Conservation (phyloP, 2,888 invertebrate species). For the Peribatodes rhomboidaria region DNA sequence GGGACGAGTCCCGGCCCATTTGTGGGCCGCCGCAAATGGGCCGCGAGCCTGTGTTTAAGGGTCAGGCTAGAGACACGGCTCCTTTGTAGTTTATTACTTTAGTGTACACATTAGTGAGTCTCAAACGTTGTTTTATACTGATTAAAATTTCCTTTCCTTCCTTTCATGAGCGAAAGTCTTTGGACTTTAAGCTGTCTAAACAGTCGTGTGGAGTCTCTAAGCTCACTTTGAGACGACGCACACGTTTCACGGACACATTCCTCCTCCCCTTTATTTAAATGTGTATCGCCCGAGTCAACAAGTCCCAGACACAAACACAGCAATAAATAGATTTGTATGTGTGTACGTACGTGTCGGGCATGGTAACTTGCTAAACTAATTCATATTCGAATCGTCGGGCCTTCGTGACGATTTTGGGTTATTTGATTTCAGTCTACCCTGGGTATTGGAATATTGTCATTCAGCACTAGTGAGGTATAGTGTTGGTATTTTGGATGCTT, state of each 20-base stretch:
- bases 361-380: not conserved
- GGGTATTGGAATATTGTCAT: constrained; percentile 7
- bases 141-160: not conserved
- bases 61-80: constrained; percentile 7
- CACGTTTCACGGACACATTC: not conserved
- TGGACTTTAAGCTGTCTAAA: not conserved
- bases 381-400: constrained; percentile 4
- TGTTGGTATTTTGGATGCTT: constrained; percentile 1
- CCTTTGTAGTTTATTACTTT: constrained; percentile 11
- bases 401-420: not conserved
- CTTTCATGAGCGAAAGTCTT: not conserved
- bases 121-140: not conserved
- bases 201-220: not conserved
- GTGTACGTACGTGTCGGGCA: not conserved
- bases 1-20: constrained; percentile 13
- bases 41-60: constrained; percentile 8
- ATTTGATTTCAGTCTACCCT: not conserved
- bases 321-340: constrained; percentile 1
- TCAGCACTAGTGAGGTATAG: not conserved
- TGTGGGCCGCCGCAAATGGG: constrained; percentile 22
- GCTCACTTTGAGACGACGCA: not conserved
- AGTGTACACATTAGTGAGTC: not conserved
- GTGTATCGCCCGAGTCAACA: constrained; percentile 2
- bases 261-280: not conserved
- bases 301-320: not conserved